Evolutionary conservation across 2,113 vertebrate species (phyloP), one percentile per base, ranked within the genome.

Genomic region (Bucco capensis): DNA sequence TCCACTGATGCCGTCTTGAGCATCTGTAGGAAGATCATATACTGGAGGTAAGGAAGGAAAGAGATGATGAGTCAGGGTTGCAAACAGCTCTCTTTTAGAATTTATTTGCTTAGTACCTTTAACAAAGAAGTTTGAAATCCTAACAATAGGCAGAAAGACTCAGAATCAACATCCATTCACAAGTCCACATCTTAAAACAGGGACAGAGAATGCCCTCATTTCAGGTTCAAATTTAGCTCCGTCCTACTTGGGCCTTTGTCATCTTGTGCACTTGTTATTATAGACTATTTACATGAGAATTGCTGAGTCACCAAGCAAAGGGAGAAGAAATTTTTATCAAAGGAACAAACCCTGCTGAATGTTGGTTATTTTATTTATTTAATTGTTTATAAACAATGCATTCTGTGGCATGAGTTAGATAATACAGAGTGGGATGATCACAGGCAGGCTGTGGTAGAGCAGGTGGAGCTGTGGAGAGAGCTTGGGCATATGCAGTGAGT

Each of bases 161-260:
- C 22, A n/a, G 81, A 61, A 78, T 53, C 57, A 82, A 76, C 49
- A 76, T 67, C 71, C 46, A 76, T 89, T 95, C 91, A 73, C 64
- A 93, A 81, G 71, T 73, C 30, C 37, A 14, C 54, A 57, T 71
- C 37, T 92, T 80, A 79, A 77, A 83, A 92, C 27, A 76, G 33
- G 65, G 47, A 77, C 40, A 92, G 42, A 90, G 37, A 83, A 64
- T 76, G 57, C 2, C 14, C 61, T 71, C 46, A 64, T 78, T 95
- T 80, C 88, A 84, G 54, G 76, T 44, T 64, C 74, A 95, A 82
- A 93, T 91, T 95, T 91, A 94, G 60, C 42, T 91, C 33, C 61
- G 64, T 89, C 73, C 89, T 67, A 76, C 72, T 65, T 46, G 28
- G 37, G 87, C 35, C 19, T 56, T 47, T 77, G 38, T 60, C 70